Base-by-base conservation (phyloP, 1,140 invertebrate species). In the Tetramorium parvispinum region DNA sequence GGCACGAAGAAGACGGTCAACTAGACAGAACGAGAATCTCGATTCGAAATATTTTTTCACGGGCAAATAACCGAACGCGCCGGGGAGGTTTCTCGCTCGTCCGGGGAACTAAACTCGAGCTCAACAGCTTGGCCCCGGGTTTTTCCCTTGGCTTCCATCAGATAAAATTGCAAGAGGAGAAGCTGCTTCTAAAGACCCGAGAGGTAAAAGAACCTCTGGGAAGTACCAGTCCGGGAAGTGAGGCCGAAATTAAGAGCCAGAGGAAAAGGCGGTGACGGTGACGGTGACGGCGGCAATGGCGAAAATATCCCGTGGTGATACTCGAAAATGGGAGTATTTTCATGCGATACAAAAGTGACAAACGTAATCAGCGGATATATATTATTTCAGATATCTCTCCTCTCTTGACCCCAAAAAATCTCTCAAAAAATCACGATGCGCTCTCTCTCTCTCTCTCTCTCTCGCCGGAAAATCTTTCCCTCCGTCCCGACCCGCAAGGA, bases 121-220 rank as follows among this genome's bases (percentile, higher is more conserved):
- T 82, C 66, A 82, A 75, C 79, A 83, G 79, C 79, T 83, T 83
- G 79, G 79, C 24, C 40, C 68, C 18, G 24, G 68, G 27, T 83
- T 83, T 83, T 83, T 83, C 79, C 68, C 43, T 83, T 49, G 40
- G 40, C 79, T 83, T 59, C 68, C 43, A 83, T 83, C 79, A 83
- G 68, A 83, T 83, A 83, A 83, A 83, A 83, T 83, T 83, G 79
- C 79, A 83, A 53, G 79, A 75, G 40, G n/a, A 83, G 53, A 73
- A 83, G 79, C 79, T 83, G 79, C 79, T 83, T 83, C 68, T 75
- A 83, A 83, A 83, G 79, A 75, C 13, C n/a, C 24, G 24, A 57
- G 68, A 83, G 65, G 68, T 75, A 66, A 85, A 85, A 85, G 59
- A 85, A 65, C 49, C 73, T 5, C n/a, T 8, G 13, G 73, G 43